phyloP scores from a whole-genome alignment of 2,113 vertebrate species.

The Hystrix cristata region DNA sequence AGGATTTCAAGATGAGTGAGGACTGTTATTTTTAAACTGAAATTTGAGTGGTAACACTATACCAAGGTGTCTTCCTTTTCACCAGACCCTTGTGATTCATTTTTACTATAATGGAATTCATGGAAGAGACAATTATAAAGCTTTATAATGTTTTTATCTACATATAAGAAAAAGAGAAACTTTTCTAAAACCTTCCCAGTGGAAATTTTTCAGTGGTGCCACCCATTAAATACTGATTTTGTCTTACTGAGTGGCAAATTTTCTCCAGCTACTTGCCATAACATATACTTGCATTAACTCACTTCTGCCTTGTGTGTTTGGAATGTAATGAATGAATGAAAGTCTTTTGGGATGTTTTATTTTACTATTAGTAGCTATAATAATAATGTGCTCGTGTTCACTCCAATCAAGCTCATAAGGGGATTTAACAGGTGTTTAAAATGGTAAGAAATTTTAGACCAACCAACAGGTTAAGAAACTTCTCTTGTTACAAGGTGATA shows the following conservation, averaged over 20 bases:
- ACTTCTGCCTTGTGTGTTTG: slow-evolving; percentile 4
- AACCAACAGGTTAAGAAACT: slow-evolving; percentile 51
- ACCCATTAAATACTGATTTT: neutral
- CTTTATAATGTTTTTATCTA: neutral
- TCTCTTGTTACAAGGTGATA: slow-evolving; percentile 69
- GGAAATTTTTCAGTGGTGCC: neutral
- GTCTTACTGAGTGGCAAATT: neutral
- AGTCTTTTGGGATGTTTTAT: slow-evolving; percentile 34
- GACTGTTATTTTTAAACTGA: neutral
- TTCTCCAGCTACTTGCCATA: neutral
- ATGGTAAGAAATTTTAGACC: slow-evolving; percentile 56
- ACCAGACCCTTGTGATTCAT: neutral
- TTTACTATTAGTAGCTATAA: slow-evolving; percentile 67
- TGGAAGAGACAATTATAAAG: neutral
- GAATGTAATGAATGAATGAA: slow-evolving; percentile 41
- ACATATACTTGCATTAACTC: neutral
- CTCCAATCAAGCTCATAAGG: slow-evolving; percentile 49
- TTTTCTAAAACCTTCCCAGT: neutral
- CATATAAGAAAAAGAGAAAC: neutral
- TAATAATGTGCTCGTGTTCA: slow-evolving; percentile 69
- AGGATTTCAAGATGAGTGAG: neutral
- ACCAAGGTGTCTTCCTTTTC: neutral
- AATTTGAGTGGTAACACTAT: neutral
- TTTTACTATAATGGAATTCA: neutral
- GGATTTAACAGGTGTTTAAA: slow-evolving; percentile 72